Evolutionary conservation across 92 coral and sea anemone genomes (phyloP), one percentile per base, ranked within the genome.

Genomic region (Montipora capitata): DNA sequence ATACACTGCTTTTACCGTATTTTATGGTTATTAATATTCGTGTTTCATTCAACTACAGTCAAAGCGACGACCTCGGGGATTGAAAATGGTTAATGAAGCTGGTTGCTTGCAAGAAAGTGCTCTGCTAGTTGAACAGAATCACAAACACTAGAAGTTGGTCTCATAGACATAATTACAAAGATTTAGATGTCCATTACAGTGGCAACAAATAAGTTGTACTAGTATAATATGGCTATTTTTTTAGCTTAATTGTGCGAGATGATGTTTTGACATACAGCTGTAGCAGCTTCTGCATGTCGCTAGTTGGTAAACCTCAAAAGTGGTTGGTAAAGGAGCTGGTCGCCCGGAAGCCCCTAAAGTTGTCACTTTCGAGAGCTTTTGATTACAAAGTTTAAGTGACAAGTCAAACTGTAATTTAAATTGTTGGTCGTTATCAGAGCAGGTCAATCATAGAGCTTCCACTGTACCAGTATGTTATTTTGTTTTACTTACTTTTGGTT

Each of bases 201-300:
- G 87, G 87, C 79, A 83, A 83, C 87, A 83, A 83, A 83, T 83
- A 72, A 54, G 71, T 83, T 83, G 87, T 83, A 70, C 35, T 83
- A 12, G 87, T 71, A 52, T 17, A 71, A 83, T 83, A 20, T 17
- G 87, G 87, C 70, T 12, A 72, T 70, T 83, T 83, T 71, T 70
- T 13, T 68, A 69, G 78, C 76, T 72, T 83, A 13, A 35, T 44
- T 41, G 76, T 58, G 87, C 40, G 87, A 82, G 69, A 82, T 82
- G 70, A 72, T 70, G 87, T 83, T 83, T 54, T 54, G 71, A 83
- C 8, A 83, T 71, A 83, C 27, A 20, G 27, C 27, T 20, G 27
- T 20, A 20, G 87, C 43, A 83, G 79, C 79, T 83, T 39, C 87
- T 71, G 79, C 79, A 71, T 35, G 87, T 71, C 87, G 54, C 70